A percentile compares a stretch with the other conserved stretches of the same genome.
Evolutionary conservation across 2,113 vertebrate species (phyloP).

Genomic region (Sisor rabdophorus): DNA sequence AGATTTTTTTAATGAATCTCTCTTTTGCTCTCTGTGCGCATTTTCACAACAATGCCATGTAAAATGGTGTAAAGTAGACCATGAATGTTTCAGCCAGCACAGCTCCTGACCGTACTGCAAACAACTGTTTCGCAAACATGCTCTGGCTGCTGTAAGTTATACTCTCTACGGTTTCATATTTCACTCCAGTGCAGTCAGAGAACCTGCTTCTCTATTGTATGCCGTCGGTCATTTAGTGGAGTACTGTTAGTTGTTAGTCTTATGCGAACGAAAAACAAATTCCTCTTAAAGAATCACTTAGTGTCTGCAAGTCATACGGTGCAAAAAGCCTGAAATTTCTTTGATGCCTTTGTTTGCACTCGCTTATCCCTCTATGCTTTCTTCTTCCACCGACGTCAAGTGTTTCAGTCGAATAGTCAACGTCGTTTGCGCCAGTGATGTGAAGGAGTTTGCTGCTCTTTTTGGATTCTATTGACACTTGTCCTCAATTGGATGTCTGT

Average conservation of each 20-base stretch:
- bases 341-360: slow-evolving; percentile 39
- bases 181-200: background rate
- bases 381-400: background rate
- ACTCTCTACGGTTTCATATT: slow-evolving; percentile 2
- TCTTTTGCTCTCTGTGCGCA: background rate
- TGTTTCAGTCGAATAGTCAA: slow-evolving; percentile 6
- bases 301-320: slow-evolving; percentile 28
- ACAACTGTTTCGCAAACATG: background rate
- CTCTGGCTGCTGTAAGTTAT: background rate
- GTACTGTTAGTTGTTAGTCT: slow-evolving; percentile 8
- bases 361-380: slow-evolving; percentile 3
- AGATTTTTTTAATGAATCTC: background rate
- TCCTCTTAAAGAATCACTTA: slow-evolving; percentile 6
- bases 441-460: background rate
- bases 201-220: slow-evolving; percentile 13
- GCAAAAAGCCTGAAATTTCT: slow-evolving; percentile 10
- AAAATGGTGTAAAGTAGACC: background rate
- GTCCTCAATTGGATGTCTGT: background rate
- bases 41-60: background rate
- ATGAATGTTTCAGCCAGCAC: background rate
- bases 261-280: slow-evolving; percentile 30
- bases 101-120: background rate
- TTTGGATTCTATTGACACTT: background rate
- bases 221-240: background rate
- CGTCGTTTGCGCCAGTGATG: slow-evolving; percentile 3